These are phyloP conservation scores for Tigriopus californicus DNA, from an alignment of 2,888 invertebrate genomes.

Conservation along the genomic window DNA sequence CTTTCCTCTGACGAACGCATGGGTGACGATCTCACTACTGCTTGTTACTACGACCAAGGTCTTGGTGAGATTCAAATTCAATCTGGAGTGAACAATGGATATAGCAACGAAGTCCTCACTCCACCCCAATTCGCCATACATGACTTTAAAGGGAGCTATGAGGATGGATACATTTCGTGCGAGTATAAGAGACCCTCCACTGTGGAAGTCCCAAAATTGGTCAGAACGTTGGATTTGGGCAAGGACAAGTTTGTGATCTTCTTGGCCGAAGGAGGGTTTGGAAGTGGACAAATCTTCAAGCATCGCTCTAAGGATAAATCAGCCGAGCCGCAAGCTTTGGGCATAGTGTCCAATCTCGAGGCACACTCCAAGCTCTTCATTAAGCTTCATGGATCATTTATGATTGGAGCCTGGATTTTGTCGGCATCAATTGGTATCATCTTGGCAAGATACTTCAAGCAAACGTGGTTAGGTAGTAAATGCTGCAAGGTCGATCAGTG, in stretches of 20 bases:
- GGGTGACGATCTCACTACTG: conserved; percentile 16
- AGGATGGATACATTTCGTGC: not conserved
- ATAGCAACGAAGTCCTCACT: not conserved
- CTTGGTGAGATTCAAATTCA: not conserved
- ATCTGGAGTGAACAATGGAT: not conserved
- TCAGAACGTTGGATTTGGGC: not conserved
- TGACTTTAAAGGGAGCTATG: not conserved
- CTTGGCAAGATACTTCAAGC: conserved; percentile 66
- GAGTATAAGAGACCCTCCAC: not conserved
- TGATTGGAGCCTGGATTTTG: conserved; percentile 74
- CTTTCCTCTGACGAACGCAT: conserved; percentile 18
- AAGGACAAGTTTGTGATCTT: not conserved
- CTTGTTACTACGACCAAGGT: not conserved
- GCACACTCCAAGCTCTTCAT: conserved; percentile 30
- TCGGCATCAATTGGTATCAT: conserved; percentile 68
- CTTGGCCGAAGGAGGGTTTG: not conserved
- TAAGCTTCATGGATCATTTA: conserved; percentile 62
- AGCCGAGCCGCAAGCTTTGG: not conserved
- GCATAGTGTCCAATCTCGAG: not conserved
- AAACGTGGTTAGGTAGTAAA: conserved; percentile 64
- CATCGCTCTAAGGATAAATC: not conserved
- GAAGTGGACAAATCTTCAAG: not conserved
- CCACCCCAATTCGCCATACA: not conserved
- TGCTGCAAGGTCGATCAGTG: conserved; percentile 73
- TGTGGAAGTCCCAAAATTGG: not conserved